Evolutionary conservation across 2,888 invertebrate species (phyloP), one percentile per base, ranked within the genome.

Genomic region (Rhabditoides inermis): DNA sequence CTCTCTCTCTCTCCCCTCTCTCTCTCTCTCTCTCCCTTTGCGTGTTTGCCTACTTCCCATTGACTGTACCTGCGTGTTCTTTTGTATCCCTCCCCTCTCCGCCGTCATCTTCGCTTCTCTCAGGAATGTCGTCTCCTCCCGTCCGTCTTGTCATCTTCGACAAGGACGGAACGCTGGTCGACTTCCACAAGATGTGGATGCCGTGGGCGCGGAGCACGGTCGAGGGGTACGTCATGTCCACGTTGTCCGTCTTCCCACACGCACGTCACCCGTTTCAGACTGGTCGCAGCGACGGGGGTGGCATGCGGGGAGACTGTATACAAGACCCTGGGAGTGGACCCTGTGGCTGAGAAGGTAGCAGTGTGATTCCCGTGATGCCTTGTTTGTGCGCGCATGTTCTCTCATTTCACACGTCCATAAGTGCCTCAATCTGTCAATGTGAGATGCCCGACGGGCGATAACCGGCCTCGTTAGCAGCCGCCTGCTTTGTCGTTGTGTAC

Each of bases 81-180:
- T 36, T 26, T 36, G 35, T 45, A 28, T 26, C 26, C n/a, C n/a
- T n/a, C n/a, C n/a, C n/a, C n/a, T n/a, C n/a, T n/a, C n/a, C n/a
- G n/a, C n/a, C n/a, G n/a, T n/a, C n/a, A n/a, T n/a, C n/a, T n/a
- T n/a, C n/a, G n/a, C n/a, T n/a, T n/a, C n/a, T n/a, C n/a, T n/a
- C n/a, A n/a, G n/a, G n/a, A n/a, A n/a, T n/a, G n/a, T n/a, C n/a
- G n/a, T n/a, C n/a, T n/a, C n/a, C n/a, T n/a, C n/a, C n/a, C n/a
- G n/a, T n/a, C n/a, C n/a, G n/a, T n/a, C 53, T 77, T 35, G 78
- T 79, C 28, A 79, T 80, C 44, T 80, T 80, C 68, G 80, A 80
- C 68, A 80, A 80, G 65, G 80, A 80, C 69, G 80, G 80, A 20
- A 80, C 80, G 2, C 74, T 80, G 23, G 77, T 80, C 44, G 79